Percentiles rank a stretch among this genome's conserved stretches.
Conservation (phyloP, 2,797 vertebrate species). For the Agapornis canus region DNA sequence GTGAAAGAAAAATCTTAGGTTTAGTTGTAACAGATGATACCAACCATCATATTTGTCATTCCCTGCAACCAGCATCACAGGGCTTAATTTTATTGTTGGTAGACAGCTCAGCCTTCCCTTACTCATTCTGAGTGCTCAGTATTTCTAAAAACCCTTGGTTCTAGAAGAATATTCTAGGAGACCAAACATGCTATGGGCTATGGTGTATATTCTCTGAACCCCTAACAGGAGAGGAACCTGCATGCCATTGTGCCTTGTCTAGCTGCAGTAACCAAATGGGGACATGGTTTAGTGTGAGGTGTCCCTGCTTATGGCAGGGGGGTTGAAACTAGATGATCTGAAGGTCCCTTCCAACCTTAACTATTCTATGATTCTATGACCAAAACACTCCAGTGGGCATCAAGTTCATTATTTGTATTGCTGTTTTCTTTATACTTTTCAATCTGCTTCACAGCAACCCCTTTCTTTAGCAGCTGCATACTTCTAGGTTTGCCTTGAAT, state of each 20-base stretch:
- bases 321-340: too few species aligned
- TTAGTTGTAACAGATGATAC: not conserved
- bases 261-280: not conserved
- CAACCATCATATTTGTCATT: not conserved
- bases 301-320: too few species aligned
- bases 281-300: too few species aligned
- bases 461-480: not conserved
- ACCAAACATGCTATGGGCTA: not conserved
- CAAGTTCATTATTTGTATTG: not conserved
- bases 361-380: not conserved
- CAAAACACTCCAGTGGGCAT: not conserved
- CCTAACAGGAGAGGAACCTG: not conserved
- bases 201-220: not conserved
- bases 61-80: not conserved
- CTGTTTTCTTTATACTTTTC: slow-evolving; percentile 8
- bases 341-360: too few species aligned
- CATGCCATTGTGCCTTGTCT: not conserved
- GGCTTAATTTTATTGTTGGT: not conserved
- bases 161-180: not conserved
- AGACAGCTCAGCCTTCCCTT: not conserved
- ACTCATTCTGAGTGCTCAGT: not conserved
- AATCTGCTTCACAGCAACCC: not conserved
- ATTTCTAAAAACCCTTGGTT: not conserved
- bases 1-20: not conserved
- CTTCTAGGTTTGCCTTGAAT: not conserved